Conservation (phyloP, 2,113 vertebrate species). For the Pithys albifrons region DNA sequence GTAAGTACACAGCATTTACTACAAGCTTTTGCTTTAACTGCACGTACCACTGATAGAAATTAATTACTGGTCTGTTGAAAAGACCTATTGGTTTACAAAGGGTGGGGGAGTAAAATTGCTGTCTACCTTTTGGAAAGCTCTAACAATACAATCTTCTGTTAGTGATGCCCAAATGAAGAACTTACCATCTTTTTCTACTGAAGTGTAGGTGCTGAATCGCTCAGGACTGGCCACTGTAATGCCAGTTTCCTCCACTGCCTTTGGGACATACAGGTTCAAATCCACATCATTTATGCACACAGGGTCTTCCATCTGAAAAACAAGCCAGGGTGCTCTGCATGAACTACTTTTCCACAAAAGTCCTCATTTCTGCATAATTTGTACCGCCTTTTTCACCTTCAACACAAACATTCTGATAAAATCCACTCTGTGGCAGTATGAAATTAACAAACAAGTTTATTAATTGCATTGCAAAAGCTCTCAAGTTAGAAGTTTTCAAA, state of each 20-base stretch:
- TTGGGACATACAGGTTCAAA: constrained; percentile 88
- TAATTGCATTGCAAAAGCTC: not conserved
- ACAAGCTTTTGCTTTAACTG: not conserved
- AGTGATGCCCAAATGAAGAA: not conserved
- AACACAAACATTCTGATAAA: not conserved
- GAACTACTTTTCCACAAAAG: not conserved
- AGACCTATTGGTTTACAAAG: not conserved
- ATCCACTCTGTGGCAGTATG: not conserved
- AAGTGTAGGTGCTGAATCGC: constrained; percentile 80
- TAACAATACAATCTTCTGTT: not conserved
- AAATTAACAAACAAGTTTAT: not conserved
- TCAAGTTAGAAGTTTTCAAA: not conserved
- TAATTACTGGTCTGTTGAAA: not conserved
- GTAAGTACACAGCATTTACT: not conserved
- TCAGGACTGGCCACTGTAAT: constrained; percentile 92
- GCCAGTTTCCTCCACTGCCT: constrained; percentile 91
- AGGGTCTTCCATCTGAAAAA: constrained; percentile 76
- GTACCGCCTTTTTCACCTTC: not conserved
- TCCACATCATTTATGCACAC: constrained; percentile 88
- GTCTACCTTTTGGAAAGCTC: not conserved
- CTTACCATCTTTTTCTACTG: constrained; percentile 78
- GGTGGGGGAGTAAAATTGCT: not conserved
- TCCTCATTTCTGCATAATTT: not conserved
- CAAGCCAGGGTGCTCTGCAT: not conserved
- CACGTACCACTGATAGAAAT: not conserved